Evolutionary conservation across 2,797 vertebrate species (phyloP), one percentile per base, ranked within the genome.

Genomic region (Syncerus caffer): DNA sequence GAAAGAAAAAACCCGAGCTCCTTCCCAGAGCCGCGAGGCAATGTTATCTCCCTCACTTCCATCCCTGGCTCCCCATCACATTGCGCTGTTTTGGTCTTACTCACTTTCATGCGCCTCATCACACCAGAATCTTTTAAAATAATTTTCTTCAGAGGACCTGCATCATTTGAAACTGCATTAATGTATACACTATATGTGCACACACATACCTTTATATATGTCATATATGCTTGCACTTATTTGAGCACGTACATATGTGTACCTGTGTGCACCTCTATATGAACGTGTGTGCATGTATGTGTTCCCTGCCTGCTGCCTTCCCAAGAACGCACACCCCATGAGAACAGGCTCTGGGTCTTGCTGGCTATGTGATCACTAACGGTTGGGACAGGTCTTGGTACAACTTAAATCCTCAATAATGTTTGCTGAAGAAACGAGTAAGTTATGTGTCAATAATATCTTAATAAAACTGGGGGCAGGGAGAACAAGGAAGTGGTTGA

Each of bases 11-110:
- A n/a, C 29, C 34, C 0, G 11, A 88, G 62, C 9, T 64, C 50
- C 84, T 85, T 29, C n/a, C 85, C 85, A 60, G 16, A 51, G 34
- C 27, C 2, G 0, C 23, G 3, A 21, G 38, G 29, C 23, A n/a
- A 27, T 0, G 6, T 0, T 1, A 6, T 13, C 38, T 14, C 23
- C 9, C 1, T 11, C 19, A 78, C 23, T 19, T 58, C 19, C 2
- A 57, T 21, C 57, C 27, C 25, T 17, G 3, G 25, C 23, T 42
- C n/a, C 15, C 31, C 0, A 1, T 15, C 50, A 31, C 14, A 0
- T 14, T 2, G 7, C 17, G 25, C 71, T 42, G 50, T 74, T 57
- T 71, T 45, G 34, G n/a, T 51, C 51, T 45, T 64, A 42, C 31
- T 31, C 17, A n/a, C 14, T 15, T 31, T 21, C n/a, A 58, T 42